phyloP scores from a whole-genome alignment of 2,888 invertebrate genomes.

The Torymus auratus region DNA sequence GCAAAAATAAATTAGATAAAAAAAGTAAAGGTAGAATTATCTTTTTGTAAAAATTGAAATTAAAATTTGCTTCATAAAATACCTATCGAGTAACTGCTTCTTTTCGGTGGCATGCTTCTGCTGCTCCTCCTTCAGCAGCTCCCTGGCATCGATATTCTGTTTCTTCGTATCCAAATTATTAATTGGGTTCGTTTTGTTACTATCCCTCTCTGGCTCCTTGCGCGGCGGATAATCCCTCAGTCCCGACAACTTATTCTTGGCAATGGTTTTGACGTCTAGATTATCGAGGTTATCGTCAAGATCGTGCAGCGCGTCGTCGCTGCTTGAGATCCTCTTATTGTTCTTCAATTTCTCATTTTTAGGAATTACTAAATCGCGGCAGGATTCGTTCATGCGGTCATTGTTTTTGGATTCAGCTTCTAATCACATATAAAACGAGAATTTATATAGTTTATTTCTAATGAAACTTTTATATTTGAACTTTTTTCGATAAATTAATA shows the following conservation, averaged over 20 bases:
- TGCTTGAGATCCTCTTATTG: conserved; percentile 55
- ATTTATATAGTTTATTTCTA: not conserved
- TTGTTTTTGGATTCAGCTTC: conserved; percentile 55
- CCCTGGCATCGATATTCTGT: conserved; percentile 21
- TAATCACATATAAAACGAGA: not conserved
- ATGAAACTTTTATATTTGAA: not conserved
- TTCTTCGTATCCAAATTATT: conserved; percentile 46
- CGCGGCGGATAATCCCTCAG: conserved; percentile 62
- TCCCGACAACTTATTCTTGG: conserved; percentile 66
- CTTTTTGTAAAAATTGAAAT: too few species aligned
- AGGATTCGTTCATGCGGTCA: conserved; percentile 62
- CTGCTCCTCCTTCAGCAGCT: conserved; percentile 70
- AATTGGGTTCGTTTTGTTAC: conserved; percentile 3
- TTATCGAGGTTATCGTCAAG: conserved; percentile 64
- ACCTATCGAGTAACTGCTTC: conserved; percentile 70
- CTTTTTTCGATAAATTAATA: not conserved
- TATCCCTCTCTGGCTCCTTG: conserved; percentile 64
- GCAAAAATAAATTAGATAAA: too few species aligned
- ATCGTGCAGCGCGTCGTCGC: conserved; percentile 61
- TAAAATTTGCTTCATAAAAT: not conserved
- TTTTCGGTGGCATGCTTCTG: conserved; percentile 74
- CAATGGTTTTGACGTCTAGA: conserved; percentile 62
- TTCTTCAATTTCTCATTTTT: conserved; percentile 41
- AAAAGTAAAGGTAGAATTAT: too few species aligned
- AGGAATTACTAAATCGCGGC: conserved; percentile 63